Evolutionary conservation across 92 coral and sea anemone species (phyloP).

Genomic region (Actinernus sp.): DNA sequence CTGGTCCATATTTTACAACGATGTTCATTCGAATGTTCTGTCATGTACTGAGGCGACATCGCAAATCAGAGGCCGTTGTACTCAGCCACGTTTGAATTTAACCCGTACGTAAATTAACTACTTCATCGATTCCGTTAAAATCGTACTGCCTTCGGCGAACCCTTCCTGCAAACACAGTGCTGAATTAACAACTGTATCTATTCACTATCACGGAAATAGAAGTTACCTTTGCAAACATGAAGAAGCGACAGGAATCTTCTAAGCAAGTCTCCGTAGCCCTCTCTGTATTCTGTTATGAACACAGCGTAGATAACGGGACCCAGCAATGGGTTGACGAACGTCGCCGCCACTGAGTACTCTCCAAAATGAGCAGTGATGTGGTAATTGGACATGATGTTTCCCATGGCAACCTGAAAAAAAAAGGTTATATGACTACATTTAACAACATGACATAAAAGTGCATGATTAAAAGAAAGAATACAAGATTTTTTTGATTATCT

Average conservation of each 20-base stretch:
- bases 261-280: slow-evolving; percentile 51
- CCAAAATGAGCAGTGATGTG: slow-evolving; percentile 31
- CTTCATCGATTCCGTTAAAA: too few relatives aligned
- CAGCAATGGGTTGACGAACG: slow-evolving; percentile 70
- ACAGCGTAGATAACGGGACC: slow-evolving; percentile 67
- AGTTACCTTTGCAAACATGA: slow-evolving; percentile 9
- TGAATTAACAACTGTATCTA: too few relatives aligned
- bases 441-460: neutral
- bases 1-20: too few relatives aligned
- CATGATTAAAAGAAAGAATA: too few relatives aligned
- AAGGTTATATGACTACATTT: neutral
- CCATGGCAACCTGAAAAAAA: slow-evolving; percentile 69
- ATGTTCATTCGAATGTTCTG: too few relatives aligned
- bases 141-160: neutral
- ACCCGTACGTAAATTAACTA: too few relatives aligned
- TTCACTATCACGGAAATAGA: neutral
- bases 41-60: too few relatives aligned
- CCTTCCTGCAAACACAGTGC: too few relatives aligned
- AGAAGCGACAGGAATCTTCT: slow-evolving; percentile 6
- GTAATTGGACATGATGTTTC: slow-evolving; percentile 72
- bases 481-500: too few relatives aligned
- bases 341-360: slow-evolving; percentile 67
- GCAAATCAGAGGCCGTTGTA: too few relatives aligned
- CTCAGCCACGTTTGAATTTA: too few relatives aligned
- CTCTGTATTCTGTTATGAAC: slow-evolving; percentile 64